A percentile compares a stretch with the other conserved stretches of the same genome.
These are phyloP conservation scores for Ctenomys sociabilis DNA, from an alignment of 2,113 vertebrate species.

Conservation along the genomic window DNA sequence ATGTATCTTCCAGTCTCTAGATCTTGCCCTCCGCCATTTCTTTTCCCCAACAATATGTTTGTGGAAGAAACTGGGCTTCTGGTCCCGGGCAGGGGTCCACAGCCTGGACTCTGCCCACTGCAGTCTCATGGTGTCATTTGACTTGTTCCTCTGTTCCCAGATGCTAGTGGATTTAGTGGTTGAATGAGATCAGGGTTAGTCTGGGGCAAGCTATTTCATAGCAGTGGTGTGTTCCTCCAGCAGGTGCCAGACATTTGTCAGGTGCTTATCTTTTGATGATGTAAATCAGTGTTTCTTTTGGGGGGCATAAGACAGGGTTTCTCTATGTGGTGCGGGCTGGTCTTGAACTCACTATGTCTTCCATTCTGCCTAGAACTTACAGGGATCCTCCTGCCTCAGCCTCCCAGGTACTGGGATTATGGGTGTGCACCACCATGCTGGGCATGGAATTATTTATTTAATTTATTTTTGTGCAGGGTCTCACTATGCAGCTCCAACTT, in stretches of 20 bases:
- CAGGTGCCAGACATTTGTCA: not conserved
- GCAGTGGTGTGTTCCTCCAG: not conserved
- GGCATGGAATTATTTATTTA: not conserved
- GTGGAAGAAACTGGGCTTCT: not conserved
- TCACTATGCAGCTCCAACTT: no score
- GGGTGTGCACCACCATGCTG: not conserved
- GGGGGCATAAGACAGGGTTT: not conserved
- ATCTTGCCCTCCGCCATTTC: not conserved
- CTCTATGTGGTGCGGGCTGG: not conserved
- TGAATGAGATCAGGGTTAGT: not conserved
- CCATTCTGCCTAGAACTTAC: not conserved
- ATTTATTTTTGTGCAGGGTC: no score
- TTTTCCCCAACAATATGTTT: not conserved
- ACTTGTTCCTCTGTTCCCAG: not conserved
- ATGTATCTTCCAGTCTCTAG: not conserved
- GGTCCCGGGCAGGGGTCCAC: not conserved
- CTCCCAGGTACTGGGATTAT: not conserved
- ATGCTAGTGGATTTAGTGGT: not conserved
- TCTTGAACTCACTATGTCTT: not conserved
- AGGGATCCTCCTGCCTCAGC: not conserved
- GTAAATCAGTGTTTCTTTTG: not conserved
- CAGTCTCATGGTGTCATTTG: not conserved
- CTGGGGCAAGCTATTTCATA: not conserved
- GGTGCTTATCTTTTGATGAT: not conserved
- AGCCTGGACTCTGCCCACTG: not conserved